Conservation (phyloP, 2,888 invertebrate genomes). For the Synanthedon andrenaeformis region DNA sequence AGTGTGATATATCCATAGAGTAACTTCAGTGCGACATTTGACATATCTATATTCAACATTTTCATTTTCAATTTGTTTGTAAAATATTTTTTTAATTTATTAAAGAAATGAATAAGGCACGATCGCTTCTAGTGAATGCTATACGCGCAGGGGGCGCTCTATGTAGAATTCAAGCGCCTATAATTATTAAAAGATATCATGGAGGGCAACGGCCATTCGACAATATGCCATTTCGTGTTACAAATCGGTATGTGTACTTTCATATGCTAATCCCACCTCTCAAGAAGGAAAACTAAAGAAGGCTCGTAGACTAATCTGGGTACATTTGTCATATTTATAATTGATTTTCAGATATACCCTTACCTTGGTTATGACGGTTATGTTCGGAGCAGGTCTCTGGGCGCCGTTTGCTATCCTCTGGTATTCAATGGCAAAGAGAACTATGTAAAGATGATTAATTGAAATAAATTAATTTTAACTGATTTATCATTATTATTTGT, state of each 20-base stretch:
- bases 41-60: too few relatives aligned
- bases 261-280: too few relatives aligned
- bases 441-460: slow-evolving; percentile 21
- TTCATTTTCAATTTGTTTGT: too few relatives aligned
- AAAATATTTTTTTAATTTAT: too few relatives aligned
- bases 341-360: slow-evolving; percentile 32
- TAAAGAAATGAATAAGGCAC: slow-evolving; percentile 2
- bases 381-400: slow-evolving; percentile 45
- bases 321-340: too few relatives aligned
- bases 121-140: slow-evolving; percentile 16
- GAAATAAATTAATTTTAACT: too few relatives aligned
- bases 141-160: slow-evolving; percentile 15
- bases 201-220: slow-evolving; percentile 42
- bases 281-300: too few relatives aligned
- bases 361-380: slow-evolving; percentile 30
- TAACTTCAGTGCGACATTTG: too few relatives aligned
- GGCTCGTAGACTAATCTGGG: too few relatives aligned
- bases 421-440: slow-evolving; percentile 53
- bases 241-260: too few relatives aligned
- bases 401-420: slow-evolving; percentile 43
- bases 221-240: slow-evolving; percentile 37
- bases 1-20: too few relatives aligned
- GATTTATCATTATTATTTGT: too few relatives aligned
- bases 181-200: slow-evolving; percentile 8
- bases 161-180: slow-evolving; percentile 10